Base-by-base conservation (phyloP, 1,140 invertebrate species). In the Trichonephila inaurata region DNA sequence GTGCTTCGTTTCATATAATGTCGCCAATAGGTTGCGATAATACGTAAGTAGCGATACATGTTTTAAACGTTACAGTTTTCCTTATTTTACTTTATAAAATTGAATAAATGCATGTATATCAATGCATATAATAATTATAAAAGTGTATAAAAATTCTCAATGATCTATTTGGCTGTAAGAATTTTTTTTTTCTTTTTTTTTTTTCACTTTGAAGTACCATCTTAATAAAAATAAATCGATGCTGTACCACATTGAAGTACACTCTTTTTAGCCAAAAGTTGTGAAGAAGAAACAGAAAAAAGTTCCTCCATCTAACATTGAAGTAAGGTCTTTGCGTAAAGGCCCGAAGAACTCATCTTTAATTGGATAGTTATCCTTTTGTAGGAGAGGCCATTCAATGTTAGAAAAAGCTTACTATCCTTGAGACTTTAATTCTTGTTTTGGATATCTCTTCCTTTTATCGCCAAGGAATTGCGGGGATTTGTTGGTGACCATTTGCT, bases 391-490 rank as follows among this genome's bases (percentile, higher is more conserved):
- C 86, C 61, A 85, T 61, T 61, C 58, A 85, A 24, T 33, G 21
- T 85, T 85, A 77, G 51, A 61, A 60, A 85, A 85, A 28, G 60
- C 61, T 88, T 88, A 88, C 24, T 58, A 21, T 88, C 61, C 33
- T 61, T 33, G 61, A 88, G 61, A 88, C 86, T 88, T 88, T 88
- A 88, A 88, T 88, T 88, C 86, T 88, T 88, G 86, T 88, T 88
- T 58, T 88, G 62, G 86, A 62, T 88, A 88, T 88, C 86, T 88
- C 44, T 64, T 88, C 28, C 86, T 88, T 88, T 88, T 88, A 88
- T 88, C 86, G 86, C 86, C 62, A 16, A 8, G 62, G 86, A 58
- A 88, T 88, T 88, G 64, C 19, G 19, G 62, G 61, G 86, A 88
- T 88, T 88, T 88, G 85, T 88, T 64, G 86, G 61, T 8, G 62